phyloP scores from a whole-genome alignment of 2,888 invertebrate species.

The Drosophila antonietae region DNA sequence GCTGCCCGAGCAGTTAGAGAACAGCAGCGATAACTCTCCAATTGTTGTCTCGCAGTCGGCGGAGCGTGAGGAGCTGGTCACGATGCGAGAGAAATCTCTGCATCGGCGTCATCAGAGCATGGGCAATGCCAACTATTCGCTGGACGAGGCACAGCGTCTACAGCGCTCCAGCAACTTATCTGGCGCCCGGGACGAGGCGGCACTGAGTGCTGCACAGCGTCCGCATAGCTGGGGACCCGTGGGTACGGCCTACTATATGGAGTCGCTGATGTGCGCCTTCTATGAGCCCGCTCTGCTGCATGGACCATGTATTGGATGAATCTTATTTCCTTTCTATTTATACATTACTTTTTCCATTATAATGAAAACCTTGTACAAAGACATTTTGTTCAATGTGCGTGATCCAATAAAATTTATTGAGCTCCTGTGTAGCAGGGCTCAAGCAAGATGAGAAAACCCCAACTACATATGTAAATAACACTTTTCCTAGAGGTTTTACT shows the following conservation, averaged over 20 bases:
- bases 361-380: conserved; percentile 64
- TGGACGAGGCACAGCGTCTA: conserved; percentile 70
- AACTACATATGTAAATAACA: conserved; percentile 73
- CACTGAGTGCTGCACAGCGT: conserved; percentile 65
- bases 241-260: conserved; percentile 85
- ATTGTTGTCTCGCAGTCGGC: conserved; percentile 34
- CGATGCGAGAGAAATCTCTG: conserved; percentile 76
- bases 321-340: conserved; percentile 45
- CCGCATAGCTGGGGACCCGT: conserved; percentile 85
- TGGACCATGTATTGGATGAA: conserved; percentile 92
- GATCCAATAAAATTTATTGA: conserved; percentile 61
- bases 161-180: conserved; percentile 81
- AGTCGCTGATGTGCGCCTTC: conserved; percentile 91
- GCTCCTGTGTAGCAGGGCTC: conserved; percentile 62
- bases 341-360: conserved; percentile 7
- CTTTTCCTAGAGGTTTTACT: conserved; percentile 42
- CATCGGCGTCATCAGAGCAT: conserved; percentile 83
- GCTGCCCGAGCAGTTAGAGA: neutral
- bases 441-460: conserved; percentile 30
- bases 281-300: conserved; percentile 91
- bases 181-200: conserved; percentile 75
- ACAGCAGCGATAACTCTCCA: neutral
- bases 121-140: conserved; percentile 80
- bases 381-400: conserved; percentile 55
- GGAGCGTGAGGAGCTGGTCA: conserved; percentile 78